Percentiles rank a stretch among this genome's conserved stretches.
Conservation (phyloP, 23 tunicate genomes). For the Ciona savignyi region DNA sequence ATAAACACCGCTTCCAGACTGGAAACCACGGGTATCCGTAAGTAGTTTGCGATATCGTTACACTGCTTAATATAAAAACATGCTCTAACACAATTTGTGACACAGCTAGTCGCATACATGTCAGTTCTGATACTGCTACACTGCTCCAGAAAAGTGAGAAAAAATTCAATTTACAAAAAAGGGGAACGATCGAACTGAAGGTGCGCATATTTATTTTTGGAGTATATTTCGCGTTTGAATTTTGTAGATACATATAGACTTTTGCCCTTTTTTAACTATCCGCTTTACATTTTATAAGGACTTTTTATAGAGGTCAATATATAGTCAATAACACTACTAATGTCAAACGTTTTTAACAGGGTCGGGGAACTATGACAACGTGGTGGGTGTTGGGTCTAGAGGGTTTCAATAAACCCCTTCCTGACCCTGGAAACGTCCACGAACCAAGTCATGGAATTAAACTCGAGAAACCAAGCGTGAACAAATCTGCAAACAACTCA, state of each 20-base stretch:
- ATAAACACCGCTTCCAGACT: constrained; percentile 92
- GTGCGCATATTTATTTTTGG: constrained; percentile 3
- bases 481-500: constrained; percentile 35
- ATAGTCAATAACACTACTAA: not conserved
- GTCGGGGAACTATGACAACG: constrained; percentile 73
- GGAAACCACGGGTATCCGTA: constrained; percentile 87
- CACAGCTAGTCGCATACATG: constrained; percentile 83
- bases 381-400: constrained; percentile 81
- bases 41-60: constrained; percentile 16
- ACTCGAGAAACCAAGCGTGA: constrained; percentile 7
- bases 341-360: constrained; percentile 12
- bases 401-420: constrained; percentile 68
- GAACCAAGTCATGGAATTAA: constrained; percentile 60
- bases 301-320: not conserved
- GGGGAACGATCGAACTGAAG: constrained; percentile 86
- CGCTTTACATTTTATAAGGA: not conserved
- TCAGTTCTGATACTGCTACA: constrained; percentile 36
- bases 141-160: constrained; percentile 40
- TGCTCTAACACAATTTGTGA: not conserved
- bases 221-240: not conserved
- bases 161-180: constrained; percentile 59
- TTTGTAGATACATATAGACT: not conserved
- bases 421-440: constrained; percentile 42
- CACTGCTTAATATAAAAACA: not conserved
- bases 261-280: not conserved